Evolutionary conservation across 2,888 invertebrate genomes (phyloP), one percentile per base, ranked within the genome.

Genomic region (Boloria selene): DNA sequence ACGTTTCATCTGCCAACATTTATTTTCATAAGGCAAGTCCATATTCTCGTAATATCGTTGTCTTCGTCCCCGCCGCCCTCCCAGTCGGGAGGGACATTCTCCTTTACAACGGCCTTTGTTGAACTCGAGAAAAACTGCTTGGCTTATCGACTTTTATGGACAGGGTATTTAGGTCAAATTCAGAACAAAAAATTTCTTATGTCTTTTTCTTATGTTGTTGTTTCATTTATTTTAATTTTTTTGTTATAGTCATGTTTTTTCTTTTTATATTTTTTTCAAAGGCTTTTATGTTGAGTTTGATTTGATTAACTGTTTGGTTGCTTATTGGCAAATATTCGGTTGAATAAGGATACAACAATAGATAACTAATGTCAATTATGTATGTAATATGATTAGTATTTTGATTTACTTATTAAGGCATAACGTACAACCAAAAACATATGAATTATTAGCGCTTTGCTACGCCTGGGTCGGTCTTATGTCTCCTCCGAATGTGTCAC

Each of bases 81-180:
- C 22, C 47, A 45, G 56, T 58, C 45, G 63, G 61, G 65, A 38
- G 63, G 47, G 62, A 54, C 67, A 54, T 67, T 55, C 62, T 67
- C 69, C 60, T 67, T 71, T 71, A 68, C 67, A 67, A 65, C 64
- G 62, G 68, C 65, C 64, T 70, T 67, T 63, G 69, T 67, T 69
- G 54, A 69, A 70, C 65, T 69, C 66, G 66, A 70, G 68, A 70
- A 65, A 70, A 67, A 67, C 70, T 65, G 70, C 55, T 62, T 65
- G 68, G 59, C 64, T 67, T 70, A 70, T 70, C 67, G 67, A 70
- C 67, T 65, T 65, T 70, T 65, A 68, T 64, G 45, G 58, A 61
- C 52, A 52, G 65, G 17, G 60, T 63, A 70, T 70, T 63, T 67
- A 52, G 65, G 65, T 68, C 65, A 65, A 60, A 68, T 68, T 64